Conservation (phyloP, 1,140 invertebrate genomes). For the Riptortus pedestris region DNA sequence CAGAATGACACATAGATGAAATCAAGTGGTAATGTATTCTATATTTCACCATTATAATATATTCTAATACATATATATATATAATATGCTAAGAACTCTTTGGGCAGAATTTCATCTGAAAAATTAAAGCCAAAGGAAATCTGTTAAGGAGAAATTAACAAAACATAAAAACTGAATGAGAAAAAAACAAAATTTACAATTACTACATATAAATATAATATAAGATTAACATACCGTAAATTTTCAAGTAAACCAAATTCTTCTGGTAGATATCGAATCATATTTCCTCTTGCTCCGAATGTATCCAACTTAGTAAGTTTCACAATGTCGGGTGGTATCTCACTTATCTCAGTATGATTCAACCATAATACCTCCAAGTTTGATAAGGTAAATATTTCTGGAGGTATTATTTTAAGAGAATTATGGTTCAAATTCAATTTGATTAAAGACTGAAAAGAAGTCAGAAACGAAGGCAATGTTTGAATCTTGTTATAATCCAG, state of each 20-base stretch:
- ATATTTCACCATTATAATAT: too few relatives aligned
- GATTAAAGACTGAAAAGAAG: neutral
- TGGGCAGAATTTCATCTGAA: too few relatives aligned
- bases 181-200: too few relatives aligned
- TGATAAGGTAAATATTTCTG: neutral
- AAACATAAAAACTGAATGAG: too few relatives aligned
- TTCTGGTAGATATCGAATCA: neutral
- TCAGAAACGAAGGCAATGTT: neutral
- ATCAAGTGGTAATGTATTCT: too few relatives aligned
- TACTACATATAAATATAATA: too few relatives aligned
- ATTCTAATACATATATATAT: too few relatives aligned
- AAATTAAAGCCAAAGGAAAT: too few relatives aligned
- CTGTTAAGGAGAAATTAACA: too few relatives aligned
- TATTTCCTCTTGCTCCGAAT: slow-evolving; percentile 16
- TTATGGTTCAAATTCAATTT: slow-evolving; percentile 16
- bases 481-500: slow-evolving; percentile 5
- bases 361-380: slow-evolving; percentile 13
- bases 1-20: too few relatives aligned
- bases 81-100: too few relatives aligned
- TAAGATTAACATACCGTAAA: slow-evolving; percentile 13
- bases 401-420: slow-evolving; percentile 1
- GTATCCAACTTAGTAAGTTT: slow-evolving; percentile 7
- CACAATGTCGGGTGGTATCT: neutral
- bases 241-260: slow-evolving; percentile 11
- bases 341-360: slow-evolving; percentile 2